phyloP scores from a whole-genome alignment of 53 echinoderm and acorn worm genomes.

The Arbacia lixula region DNA sequence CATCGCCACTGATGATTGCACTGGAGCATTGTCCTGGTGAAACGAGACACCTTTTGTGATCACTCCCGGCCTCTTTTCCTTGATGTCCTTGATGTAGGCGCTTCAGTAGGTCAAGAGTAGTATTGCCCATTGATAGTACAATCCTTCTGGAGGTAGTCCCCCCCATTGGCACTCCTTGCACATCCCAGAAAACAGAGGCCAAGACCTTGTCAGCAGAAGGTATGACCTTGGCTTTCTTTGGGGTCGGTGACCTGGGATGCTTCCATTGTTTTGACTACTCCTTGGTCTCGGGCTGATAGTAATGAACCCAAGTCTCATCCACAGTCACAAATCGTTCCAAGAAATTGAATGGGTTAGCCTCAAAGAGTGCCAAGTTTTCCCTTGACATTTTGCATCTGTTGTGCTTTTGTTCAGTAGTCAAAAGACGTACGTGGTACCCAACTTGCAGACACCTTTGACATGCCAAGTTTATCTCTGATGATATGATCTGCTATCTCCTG shows the following conservation, averaged over 20 bases:
- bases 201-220: conserved; percentile 16
- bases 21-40: conserved; percentile 47
- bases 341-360: conserved; percentile 19
- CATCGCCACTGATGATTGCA: conserved; percentile 33
- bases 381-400: conserved; percentile 29
- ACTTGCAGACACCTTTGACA: conserved; percentile 26
- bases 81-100: background rate
- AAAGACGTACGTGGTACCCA: conserved; percentile 35
- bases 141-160: conserved; percentile 10
- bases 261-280: conserved; percentile 15
- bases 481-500: conserved; percentile 15
- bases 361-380: background rate
- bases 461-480: conserved; percentile 23
- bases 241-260: conserved; percentile 19
- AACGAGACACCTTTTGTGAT: background rate
- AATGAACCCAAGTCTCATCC: conserved; percentile 15
- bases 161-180: background rate
- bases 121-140: background rate
- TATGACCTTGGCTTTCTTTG: background rate
- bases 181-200: conserved; percentile 19
- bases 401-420: conserved; percentile 36
- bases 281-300: conserved; percentile 21
- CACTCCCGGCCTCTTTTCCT: conserved; percentile 31
- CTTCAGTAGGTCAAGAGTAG: background rate
- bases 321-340: conserved; percentile 21